Base-by-base conservation (phyloP, 1,140 invertebrate genomes). In the Paramacrobiotus metropolitanus region DNA sequence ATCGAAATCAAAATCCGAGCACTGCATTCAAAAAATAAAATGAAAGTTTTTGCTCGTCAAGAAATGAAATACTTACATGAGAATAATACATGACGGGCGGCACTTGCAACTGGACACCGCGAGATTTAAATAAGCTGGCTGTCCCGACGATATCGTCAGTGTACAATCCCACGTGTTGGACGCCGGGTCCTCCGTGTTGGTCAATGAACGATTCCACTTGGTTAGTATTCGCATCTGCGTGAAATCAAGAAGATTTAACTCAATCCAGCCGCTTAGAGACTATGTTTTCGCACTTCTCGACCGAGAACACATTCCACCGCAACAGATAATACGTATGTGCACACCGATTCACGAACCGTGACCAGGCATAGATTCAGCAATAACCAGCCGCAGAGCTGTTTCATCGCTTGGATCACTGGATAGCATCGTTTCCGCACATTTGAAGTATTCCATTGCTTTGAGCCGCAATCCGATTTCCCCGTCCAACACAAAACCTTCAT, bases 401-500 rank as follows among this genome's bases (percentile, higher is more conserved):
- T 64, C 64, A 29, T 66, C 64, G 28, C 34, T 65, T 45, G 63
- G 31, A 31, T 60, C 59, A 18, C 48, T n/a, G 31, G 30, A 20
- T 1, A 75, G 31, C 2, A 75, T 76, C 2, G 67, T 70, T 66
- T 78, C 77, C 15, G 76, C 69, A 68, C 77, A 78, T 61, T 69
- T 69, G 73, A 75, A 78, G 67, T 77, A 79, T 62, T 78, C 71
- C 68, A 79, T 72, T 0, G 75, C 77, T 64, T 72, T 73, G 59
- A 79, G 62, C 24, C 72, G 65, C 62, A 75, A 63, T 0, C 70
- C 70, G 4, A 73, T 68, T 9, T 67, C 66, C 29, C 66, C 69
- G 0, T 67, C 66, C n/a, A 78, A 68, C 2, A 76, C 70, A 59
- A 77, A 70, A 0, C 76, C 76, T 29, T 75, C 71, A 21, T 68